Evolutionary conservation across 1,140 invertebrate genomes (phyloP).

Genomic region (Teleopsis dalmanni): DNA sequence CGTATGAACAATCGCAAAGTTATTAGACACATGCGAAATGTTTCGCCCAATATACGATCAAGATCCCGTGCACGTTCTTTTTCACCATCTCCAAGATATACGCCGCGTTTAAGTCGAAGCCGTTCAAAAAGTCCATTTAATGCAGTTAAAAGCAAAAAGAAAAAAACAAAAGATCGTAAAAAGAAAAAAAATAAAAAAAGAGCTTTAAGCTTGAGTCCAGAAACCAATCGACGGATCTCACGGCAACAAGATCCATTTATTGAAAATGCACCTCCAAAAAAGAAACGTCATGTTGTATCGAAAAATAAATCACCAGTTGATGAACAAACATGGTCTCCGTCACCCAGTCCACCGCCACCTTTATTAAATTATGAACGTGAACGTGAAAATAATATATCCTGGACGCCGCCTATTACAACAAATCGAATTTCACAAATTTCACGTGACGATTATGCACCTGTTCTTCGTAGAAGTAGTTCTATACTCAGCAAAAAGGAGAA

Average conservation of each 20-base stretch:
- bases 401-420: constrained; percentile 40
- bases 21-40: constrained; percentile 20
- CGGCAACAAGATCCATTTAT: constrained; percentile 34
- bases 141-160: constrained; percentile 30
- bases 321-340: constrained; percentile 40
- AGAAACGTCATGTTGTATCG: constrained; percentile 19
- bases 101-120: constrained; percentile 28
- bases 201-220: constrained; percentile 23
- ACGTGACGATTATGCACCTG: constrained; percentile 13
- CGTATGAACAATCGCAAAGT: constrained; percentile 25
- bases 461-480: constrained; percentile 20
- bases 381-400: constrained; percentile 29
- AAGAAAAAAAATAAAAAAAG: constrained; percentile 33
- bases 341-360: constrained; percentile 21
- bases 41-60: constrained; percentile 17
- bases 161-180: constrained; percentile 30
- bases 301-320: constrained; percentile 20
- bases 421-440: constrained; percentile 37
- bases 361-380: constrained; percentile 15
- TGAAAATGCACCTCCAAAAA: constrained; percentile 24
- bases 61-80: constrained; percentile 8
- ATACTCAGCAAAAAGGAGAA: constrained; percentile 35
- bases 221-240: constrained; percentile 13
- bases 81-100: constrained; percentile 21
- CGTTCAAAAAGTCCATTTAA: constrained; percentile 22